A percentile compares a stretch with the other conserved stretches of the same genome.
Evolutionary conservation across 2,888 invertebrate species (phyloP).

Genomic region (Leucophenga maculata): DNA sequence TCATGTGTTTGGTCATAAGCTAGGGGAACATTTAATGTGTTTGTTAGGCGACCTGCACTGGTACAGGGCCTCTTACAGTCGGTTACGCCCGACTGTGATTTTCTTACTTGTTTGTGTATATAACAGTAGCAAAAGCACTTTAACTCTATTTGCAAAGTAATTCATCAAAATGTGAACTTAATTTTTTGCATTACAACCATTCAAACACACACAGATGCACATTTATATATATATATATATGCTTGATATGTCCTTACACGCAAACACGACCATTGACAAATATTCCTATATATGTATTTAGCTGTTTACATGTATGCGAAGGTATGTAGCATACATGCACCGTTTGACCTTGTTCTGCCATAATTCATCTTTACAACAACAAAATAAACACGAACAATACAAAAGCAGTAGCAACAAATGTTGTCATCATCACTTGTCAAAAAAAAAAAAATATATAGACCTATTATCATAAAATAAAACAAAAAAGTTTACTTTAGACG

Average conservation of each 20-base stretch:
- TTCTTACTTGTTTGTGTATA: too few species aligned
- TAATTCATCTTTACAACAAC: background rate
- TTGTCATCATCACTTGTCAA: constrained; percentile 28
- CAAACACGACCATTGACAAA: background rate
- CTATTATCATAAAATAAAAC: background rate
- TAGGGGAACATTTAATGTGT: too few species aligned
- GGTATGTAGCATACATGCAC: background rate
- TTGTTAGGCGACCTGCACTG: too few species aligned
- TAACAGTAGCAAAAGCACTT: too few species aligned
- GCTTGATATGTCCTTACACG: background rate
- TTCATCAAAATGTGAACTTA: constrained; percentile 30
- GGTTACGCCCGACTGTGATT: too few species aligned
- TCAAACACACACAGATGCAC: background rate
- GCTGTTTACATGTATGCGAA: background rate
- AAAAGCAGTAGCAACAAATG: background rate
- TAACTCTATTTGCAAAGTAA: constrained; percentile 24
- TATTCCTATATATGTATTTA: background rate
- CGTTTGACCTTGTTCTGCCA: constrained; percentile 22
- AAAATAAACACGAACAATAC: background rate
- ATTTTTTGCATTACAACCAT: background rate
- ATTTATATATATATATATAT: background rate
- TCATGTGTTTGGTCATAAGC: too few species aligned
- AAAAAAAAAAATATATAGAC: background rate
- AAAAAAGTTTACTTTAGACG: background rate
- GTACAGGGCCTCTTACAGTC: too few species aligned